Evolutionary conservation across 2,113 vertebrate genomes (phyloP).

Genomic region (Brachionichthys hirsutus): DNA sequence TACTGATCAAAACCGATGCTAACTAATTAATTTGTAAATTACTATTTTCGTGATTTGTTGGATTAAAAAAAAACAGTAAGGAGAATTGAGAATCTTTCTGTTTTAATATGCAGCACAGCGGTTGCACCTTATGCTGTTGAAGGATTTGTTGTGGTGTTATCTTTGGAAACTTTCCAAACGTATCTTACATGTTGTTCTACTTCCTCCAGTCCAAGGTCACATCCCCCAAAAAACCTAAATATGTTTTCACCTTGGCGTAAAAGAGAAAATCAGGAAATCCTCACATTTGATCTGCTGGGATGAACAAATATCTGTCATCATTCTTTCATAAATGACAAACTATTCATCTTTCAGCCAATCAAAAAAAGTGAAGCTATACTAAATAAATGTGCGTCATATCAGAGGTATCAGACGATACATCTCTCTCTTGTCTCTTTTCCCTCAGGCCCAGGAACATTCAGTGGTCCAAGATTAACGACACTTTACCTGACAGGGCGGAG

Average conservation of each 20-base stretch:
- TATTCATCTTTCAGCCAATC: background rate
- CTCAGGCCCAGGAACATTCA: slow-evolving; percentile 83
- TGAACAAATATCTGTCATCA: background rate
- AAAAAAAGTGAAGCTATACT: no score
- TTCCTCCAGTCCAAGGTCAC: no score
- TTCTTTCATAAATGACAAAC: background rate
- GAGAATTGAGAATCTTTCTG: no score
- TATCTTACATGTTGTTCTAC: no score
- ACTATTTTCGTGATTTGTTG: no score
- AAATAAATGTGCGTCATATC: no score
- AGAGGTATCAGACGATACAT: background rate
- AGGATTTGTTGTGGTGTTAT: no score
- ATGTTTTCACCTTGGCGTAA: background rate
- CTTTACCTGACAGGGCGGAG: slow-evolving; percentile 85
- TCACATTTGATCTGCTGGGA: background rate
- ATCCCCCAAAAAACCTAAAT: background rate
- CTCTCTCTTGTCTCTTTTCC: background rate
- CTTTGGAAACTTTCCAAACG: no score
- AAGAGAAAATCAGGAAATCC: background rate
- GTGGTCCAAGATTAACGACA: slow-evolving; percentile 89
- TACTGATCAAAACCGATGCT: background rate
- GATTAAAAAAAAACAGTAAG: no score
- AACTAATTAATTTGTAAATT: background rate
- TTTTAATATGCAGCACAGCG: background rate
- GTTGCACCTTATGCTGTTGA: background rate